Conservation (phyloP, 2,888 invertebrate genomes). For the Hypolimnas misippus region DNA sequence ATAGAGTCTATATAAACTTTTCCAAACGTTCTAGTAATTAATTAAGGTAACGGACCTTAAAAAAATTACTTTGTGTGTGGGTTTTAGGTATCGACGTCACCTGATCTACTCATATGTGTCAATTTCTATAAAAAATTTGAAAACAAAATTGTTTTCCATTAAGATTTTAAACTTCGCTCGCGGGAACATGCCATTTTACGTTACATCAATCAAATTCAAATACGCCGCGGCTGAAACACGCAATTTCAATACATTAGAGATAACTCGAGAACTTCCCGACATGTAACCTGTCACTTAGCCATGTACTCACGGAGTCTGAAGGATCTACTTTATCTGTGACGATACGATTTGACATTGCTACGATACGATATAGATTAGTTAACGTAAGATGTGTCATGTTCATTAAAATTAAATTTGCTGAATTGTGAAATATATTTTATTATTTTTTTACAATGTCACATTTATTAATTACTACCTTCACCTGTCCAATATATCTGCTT, state of each 20-base stretch:
- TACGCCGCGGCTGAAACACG: conserved; percentile 40
- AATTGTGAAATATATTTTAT: background rate
- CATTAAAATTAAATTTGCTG: background rate
- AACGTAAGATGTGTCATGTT: background rate
- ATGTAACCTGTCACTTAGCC: conserved; percentile 58
- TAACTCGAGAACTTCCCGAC: conserved; percentile 47
- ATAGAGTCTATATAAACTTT: too few relatives aligned
- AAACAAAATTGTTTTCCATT: conserved; percentile 12
- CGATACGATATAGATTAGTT: background rate
- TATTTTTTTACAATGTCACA: background rate
- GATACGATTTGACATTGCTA: conserved; percentile 18
- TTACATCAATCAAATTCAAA: conserved; percentile 43
- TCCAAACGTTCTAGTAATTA: too few relatives aligned
- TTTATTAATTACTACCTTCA: background rate
- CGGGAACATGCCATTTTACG: conserved; percentile 12
- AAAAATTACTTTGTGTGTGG: too few relatives aligned
- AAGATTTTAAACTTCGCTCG: conserved; percentile 29
- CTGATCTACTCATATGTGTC: too few relatives aligned
- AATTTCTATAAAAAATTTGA: background rate
- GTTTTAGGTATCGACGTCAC: background rate
- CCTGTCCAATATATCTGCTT: too few relatives aligned
- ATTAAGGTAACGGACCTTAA: too few relatives aligned
- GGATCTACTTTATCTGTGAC: conserved; percentile 11
- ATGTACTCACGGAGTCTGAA: conserved; percentile 17
- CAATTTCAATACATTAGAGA: conserved; percentile 56